Percentiles rank a stretch among this genome's conserved stretches.
Conservation (phyloP, 2,888 invertebrate genomes). For the Drosophila mayaguana region DNA sequence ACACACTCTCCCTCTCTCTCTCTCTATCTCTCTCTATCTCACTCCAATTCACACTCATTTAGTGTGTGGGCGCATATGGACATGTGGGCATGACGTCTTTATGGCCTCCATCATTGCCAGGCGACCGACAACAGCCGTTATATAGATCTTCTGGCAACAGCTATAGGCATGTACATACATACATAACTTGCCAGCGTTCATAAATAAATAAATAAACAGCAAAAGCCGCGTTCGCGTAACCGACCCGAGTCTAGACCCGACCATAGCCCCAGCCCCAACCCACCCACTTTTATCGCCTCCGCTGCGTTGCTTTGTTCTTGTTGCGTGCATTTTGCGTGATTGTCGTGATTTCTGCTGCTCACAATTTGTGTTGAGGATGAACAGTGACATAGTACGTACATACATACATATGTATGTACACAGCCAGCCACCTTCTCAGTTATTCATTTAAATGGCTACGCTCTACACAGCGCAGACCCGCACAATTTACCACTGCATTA, state of each 20-base stretch:
- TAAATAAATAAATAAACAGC: conserved; percentile 68
- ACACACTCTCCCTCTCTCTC: not conserved
- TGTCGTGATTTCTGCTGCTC: conserved; percentile 51
- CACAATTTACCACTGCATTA: conserved; percentile 65
- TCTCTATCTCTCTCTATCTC: no score
- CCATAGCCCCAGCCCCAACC: not conserved
- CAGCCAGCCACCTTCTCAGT: not conserved
- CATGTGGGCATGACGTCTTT: conserved; percentile 46
- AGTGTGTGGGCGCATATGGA: conserved; percentile 22
- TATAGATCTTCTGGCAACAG: conserved; percentile 22
- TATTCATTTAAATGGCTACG: not conserved
- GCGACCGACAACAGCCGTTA: conserved; percentile 39
- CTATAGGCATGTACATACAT: not conserved
- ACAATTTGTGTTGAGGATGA: conserved; percentile 61
- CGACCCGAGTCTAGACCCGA: conserved; percentile 4
- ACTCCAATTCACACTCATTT: not conserved
- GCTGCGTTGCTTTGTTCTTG: conserved; percentile 14
- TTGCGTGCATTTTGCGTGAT: conserved; percentile 66
- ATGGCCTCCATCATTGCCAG: conserved; percentile 68
- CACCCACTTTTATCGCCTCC: not conserved
- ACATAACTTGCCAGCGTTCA: conserved; percentile 53
- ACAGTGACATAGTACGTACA: conserved; percentile 22
- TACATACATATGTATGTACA: not conserved
- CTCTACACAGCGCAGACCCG: conserved; percentile 22
- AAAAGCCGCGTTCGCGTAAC: conserved; percentile 2